Evolutionary conservation across 2,113 vertebrate species (phyloP), one percentile per base, ranked within the genome.

Genomic region (Limnothrissa miodon): DNA sequence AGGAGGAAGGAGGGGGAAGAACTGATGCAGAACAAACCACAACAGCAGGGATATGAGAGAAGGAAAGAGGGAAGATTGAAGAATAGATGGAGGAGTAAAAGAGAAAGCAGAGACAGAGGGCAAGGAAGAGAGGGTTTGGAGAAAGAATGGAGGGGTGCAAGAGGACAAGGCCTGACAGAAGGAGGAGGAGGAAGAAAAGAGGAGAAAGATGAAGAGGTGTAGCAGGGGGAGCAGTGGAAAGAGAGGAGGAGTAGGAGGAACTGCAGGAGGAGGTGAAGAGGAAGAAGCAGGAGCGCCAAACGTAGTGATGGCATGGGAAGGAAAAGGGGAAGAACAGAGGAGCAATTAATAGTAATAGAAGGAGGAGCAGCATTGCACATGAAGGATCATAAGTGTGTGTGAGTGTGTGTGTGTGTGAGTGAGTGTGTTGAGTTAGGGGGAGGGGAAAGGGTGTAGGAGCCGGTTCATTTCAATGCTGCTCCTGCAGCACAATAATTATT

Each of bases 391-490:
- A n/a, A n/a, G n/a, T n/a, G n/a, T n/a, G n/a, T n/a, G n/a, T n/a
- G n/a, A n/a, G n/a, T n/a, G n/a, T n/a, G n/a, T n/a, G n/a, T n/a
- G n/a, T n/a, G n/a, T n/a, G n/a, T n/a, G 53, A 21, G 53, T 23
- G 17, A 56, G 17, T 1, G 17, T 56, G 53, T 56, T 56, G 53
- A n/a, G n/a, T n/a, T 19, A 53, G 48, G 48, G 48, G 48, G 83
- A 59, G 81, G 86, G 45, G 33, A n/a, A 78, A 53, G 66, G 1
- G 81, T 83, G 82, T 88, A 85, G 86, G 59, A 25, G 59, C 1
- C 93, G 93, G 93, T 93, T 95, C 92, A 95, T 95, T 95, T 95
- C 92, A 94, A 95, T 95, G 93, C 91, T 92, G 92, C 93, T 94
- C 95, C 94, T 94, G 90, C 91, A 95, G 95, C 94, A 94, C 94